Conservation (phyloP, 2,113 vertebrate species). For the Leptocoma aspasia region DNA sequence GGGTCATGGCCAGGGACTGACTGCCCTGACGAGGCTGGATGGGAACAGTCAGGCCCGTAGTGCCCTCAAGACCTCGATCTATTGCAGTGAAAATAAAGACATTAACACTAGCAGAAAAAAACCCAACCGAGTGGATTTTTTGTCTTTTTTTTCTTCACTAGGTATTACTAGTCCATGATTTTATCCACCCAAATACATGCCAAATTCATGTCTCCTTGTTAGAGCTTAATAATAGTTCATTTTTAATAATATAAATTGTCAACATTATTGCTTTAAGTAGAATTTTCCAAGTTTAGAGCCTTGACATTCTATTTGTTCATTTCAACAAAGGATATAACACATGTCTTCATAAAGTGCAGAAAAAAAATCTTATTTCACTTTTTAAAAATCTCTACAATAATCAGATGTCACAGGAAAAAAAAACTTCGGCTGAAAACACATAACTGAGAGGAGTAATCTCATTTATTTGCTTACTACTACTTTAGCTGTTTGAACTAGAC, state of each 20-base stretch:
- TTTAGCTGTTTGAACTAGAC: neutral
- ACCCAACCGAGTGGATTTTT: neutral
- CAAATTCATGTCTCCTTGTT: neutral
- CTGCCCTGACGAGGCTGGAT: fast-evolving
- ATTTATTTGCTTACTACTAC: slow-evolving; percentile 3
- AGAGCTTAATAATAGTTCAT: neutral
- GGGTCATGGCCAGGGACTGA: too few species aligned
- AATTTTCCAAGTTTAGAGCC: neutral
- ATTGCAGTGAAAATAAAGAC: neutral
- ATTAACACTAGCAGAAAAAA: neutral
- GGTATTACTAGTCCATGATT: neutral
- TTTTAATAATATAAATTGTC: neutral
- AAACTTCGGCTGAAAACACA: neutral
- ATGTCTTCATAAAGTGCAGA: neutral
- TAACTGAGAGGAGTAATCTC: neutral
- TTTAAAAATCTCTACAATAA: neutral
- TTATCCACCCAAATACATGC: neutral
- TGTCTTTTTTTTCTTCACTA: neutral
- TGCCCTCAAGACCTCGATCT: neutral
- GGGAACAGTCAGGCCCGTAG: neutral
- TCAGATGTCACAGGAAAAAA: neutral
- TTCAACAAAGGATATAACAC: neutral
- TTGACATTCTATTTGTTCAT: neutral
- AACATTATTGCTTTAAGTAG: neutral
- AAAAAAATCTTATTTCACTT: neutral